Evolutionary conservation across 2,888 invertebrate genomes (phyloP), one percentile per base, ranked within the genome.

Genomic region (Creontiades dilutus): DNA sequence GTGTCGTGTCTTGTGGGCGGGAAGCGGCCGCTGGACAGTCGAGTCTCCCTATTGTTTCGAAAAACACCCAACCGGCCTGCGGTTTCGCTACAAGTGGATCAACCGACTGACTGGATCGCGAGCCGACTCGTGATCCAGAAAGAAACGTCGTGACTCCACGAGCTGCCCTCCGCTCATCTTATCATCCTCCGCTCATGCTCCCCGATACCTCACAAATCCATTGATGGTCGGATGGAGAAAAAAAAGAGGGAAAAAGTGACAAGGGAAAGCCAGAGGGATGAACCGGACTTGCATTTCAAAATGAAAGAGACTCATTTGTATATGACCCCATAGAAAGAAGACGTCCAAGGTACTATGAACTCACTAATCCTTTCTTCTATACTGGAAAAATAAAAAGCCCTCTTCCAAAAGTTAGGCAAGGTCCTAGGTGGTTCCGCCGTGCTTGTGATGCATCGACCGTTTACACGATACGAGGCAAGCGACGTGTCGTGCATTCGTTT

Each of bases 71-170:
- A 23, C 3, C 27, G 19, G 68, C 12, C 13, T 23, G 68, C 19
- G 68, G 23, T 68, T 68, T 68, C 68, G n/a, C 68, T 23, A 52
- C 52, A 23, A 68, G 19, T 23, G 68, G n/a, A 23, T 68, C 61
- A 61, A 14, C 61, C n/a, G n/a, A 14, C n/a, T 9, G 19, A 16
- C n/a, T 9, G 61, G 9, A 19, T 12, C 12, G 23, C n/a, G 9
- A 68, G 3, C 27, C 68, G 68, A 68, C 68, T 68, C 68, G 68
- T 68, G 68, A 68, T 23, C 68, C 27, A n/a, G 23, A 68, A 68
- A 68, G 68, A 68, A 68, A 68, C 68, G 23, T 68, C 68, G 68
- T 68, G 68, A 68, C 68, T 68, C 68, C 68, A 23, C 68, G 11
- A 68, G 37, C 68, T 23, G 19, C 19, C 68, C 68, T n/a, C n/a